These are phyloP conservation scores for Amiota communis DNA, from an alignment of 2,888 invertebrate genomes.

Conservation along the genomic window DNA sequence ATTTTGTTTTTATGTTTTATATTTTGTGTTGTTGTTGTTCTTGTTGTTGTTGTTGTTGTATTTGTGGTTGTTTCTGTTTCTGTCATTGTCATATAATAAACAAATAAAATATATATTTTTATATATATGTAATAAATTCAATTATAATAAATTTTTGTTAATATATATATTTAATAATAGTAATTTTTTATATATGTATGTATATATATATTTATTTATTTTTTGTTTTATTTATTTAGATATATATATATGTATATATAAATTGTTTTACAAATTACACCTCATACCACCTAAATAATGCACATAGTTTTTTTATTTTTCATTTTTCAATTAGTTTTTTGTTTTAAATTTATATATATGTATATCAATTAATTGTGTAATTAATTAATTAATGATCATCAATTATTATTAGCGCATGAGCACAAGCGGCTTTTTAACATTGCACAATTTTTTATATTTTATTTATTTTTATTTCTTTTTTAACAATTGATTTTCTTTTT, in stretches of 20 bases:
- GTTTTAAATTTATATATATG: conserved; percentile 15
- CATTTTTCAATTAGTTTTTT: conserved; percentile 33
- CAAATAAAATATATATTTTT: conserved; percentile 39
- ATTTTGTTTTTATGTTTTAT: background rate
- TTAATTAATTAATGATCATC: conserved; percentile 19
- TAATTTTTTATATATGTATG: conserved; percentile 38
- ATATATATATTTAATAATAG: conserved; percentile 33
- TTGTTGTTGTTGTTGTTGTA: conserved; percentile 36
- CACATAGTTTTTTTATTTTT: conserved; percentile 56
- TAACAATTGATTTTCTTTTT: conserved; percentile 25
- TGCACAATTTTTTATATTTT: background rate
- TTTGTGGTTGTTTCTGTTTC: conserved; percentile 11
- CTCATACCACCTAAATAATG: conserved; percentile 60
- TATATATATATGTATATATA: conserved; percentile 41
- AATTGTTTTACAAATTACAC: conserved; percentile 39
- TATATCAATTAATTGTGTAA: conserved; percentile 17
- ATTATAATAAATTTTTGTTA: conserved; percentile 38
- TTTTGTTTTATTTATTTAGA: conserved; percentile 16
- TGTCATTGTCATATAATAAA: conserved; percentile 22
- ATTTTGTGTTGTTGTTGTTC: conserved; percentile 31
- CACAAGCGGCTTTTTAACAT: conserved; percentile 11
- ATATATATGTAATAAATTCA: conserved; percentile 48
- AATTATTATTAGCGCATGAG: conserved; percentile 20
- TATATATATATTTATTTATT: conserved; percentile 42
- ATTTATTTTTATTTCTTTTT: background rate